Evolutionary conservation across 2,797 vertebrate genomes (phyloP).

Genomic region (Ceyx erithaca): DNA sequence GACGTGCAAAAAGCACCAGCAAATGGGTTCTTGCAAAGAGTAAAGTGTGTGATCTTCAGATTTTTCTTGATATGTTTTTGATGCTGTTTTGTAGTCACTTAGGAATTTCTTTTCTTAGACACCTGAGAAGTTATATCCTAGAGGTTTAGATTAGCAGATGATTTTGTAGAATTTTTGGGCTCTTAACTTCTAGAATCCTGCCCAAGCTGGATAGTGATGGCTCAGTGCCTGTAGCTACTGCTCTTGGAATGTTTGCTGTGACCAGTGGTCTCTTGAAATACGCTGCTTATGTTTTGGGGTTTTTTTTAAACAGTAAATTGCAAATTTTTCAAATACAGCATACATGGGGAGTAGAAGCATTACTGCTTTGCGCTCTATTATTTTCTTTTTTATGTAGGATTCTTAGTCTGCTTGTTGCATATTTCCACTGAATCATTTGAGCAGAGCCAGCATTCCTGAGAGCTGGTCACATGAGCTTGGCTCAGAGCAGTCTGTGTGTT

Average conservation of each 20-base stretch:
- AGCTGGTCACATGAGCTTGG: conserved; percentile 51
- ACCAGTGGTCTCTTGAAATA: background rate
- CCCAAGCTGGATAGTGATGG: background rate
- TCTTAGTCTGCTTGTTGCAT: conserved; percentile 1
- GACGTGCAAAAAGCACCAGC: background rate
- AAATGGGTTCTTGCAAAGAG: background rate
- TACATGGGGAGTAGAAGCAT: background rate
- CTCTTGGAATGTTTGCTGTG: background rate
- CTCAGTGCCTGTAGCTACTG: background rate
- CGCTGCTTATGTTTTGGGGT: background rate
- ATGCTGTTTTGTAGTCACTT: background rate
- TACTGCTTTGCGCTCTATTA: background rate
- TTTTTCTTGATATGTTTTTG: background rate
- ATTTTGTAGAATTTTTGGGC: background rate
- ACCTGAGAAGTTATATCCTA: rapidly evolving
- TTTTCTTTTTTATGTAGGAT: conserved; percentile 16
- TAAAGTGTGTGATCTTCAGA: background rate
- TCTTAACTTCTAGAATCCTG: background rate
- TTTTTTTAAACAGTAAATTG: background rate
- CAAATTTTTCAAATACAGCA: background rate
- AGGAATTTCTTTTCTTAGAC: background rate
- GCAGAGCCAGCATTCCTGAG: conserved; percentile 51
- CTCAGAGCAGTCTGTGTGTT: background rate
- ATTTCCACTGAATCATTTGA: conserved; percentile 13
- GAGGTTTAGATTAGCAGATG: background rate